Percentiles rank a stretch among this genome's conserved stretches.
These are phyloP conservation scores for Hydriomena furcata DNA, from an alignment of 2,888 invertebrate species.

Conservation along the genomic window DNA sequence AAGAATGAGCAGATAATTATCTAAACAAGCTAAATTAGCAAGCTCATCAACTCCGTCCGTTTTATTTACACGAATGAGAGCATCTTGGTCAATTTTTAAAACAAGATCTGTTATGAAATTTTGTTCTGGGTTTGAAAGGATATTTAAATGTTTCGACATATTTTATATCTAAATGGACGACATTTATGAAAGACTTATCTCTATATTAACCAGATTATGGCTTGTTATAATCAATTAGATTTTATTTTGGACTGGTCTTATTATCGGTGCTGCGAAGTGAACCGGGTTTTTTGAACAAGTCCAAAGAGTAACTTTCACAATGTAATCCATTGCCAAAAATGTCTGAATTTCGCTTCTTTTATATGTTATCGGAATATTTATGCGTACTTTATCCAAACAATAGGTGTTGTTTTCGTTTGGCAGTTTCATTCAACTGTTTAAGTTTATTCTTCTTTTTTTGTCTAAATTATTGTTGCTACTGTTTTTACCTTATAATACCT, in stretches of 20 bases:
- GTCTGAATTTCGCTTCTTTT: not conserved
- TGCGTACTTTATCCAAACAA: not conserved
- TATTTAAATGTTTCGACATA: slow-evolving; percentile 2
- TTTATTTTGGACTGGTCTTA: slow-evolving; percentile 6
- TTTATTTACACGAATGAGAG: slow-evolving; percentile 26
- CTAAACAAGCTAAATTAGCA: slow-evolving; percentile 66
- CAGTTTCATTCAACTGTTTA: no score
- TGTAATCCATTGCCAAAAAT: not conserved
- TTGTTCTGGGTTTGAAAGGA: slow-evolving; percentile 2
- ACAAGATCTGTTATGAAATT: slow-evolving; percentile 2
- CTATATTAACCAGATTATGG: slow-evolving; percentile 8
- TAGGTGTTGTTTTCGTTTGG: no score
- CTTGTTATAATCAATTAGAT: slow-evolving; percentile 4
- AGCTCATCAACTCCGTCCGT: slow-evolving; percentile 48
- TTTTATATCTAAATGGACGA: not conserved
- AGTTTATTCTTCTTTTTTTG: no score
- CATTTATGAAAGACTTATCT: not conserved
- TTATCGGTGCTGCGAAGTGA: not conserved
- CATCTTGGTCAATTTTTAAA: slow-evolving; percentile 1
- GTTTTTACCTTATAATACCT: no score
- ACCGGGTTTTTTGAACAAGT: slow-evolving; percentile 1
- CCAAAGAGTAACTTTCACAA: slow-evolving; percentile 11
- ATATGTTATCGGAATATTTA: slow-evolving; percentile 9
- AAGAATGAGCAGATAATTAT: slow-evolving; percentile 50
- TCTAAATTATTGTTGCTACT: no score